Evolutionary conservation across 2,888 invertebrate genomes (phyloP).

Genomic region (Zaprionus bogoriensis): DNA sequence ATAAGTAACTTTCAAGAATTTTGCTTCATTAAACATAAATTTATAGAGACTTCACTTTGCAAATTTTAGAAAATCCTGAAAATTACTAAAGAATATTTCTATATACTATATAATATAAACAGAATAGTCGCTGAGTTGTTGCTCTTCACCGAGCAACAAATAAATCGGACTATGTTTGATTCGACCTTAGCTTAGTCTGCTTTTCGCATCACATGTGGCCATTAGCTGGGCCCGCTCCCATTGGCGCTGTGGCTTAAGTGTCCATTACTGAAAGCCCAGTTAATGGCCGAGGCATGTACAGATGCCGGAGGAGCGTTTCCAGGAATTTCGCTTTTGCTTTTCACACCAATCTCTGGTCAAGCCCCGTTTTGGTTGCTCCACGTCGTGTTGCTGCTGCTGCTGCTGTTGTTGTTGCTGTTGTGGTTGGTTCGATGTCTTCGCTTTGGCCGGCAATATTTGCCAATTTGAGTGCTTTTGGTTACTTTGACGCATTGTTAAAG

Average conservation of each 20-base stretch:
- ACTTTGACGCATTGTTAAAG: conserved; percentile 59
- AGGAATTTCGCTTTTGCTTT: conserved; percentile 59
- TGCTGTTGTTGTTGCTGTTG: neutral
- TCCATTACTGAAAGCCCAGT: conserved; percentile 52
- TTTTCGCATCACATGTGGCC: neutral
- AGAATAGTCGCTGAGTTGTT: no score
- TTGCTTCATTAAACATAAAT: no score
- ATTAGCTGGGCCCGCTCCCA: conserved; percentile 2
- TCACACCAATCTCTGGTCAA: conserved; percentile 57
- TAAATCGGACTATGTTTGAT: neutral
- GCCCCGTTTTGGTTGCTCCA: no score
- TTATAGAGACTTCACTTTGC: no score
- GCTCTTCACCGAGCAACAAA: neutral
- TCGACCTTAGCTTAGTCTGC: neutral
- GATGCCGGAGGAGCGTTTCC: conserved; percentile 48
- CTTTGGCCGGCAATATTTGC: conserved; percentile 46
- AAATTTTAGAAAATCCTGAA: no score
- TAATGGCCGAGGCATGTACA: conserved; percentile 56
- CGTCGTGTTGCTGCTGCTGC: neutral
- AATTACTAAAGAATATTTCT: no score
- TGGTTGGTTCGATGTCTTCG: conserved; percentile 25
- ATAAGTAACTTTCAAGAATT: no score
- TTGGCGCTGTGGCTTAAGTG: conserved; percentile 29
- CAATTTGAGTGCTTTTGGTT: conserved; percentile 68
- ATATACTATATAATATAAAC: no score